Conservation (phyloP, 2,797 vertebrate species). For the Lerista edwardsae region DNA sequence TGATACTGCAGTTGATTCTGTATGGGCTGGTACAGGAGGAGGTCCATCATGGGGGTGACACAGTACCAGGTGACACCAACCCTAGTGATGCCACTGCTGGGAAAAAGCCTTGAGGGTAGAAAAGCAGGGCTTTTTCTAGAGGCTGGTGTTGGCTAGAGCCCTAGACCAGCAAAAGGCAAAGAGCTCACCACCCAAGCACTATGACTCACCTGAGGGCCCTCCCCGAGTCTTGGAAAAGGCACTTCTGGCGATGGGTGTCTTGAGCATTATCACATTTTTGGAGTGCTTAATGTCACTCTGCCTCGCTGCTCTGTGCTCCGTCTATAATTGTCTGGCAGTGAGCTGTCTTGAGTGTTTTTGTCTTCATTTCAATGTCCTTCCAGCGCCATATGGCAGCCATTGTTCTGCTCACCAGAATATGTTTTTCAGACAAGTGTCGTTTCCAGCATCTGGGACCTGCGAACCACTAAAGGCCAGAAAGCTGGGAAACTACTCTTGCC, state of each 20-base stretch:
- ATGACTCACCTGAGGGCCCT: constrained; percentile 3
- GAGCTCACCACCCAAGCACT: background rate
- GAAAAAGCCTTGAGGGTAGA: background rate
- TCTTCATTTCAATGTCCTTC: background rate
- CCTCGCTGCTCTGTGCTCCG: constrained; percentile 13
- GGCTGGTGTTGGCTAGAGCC: background rate
- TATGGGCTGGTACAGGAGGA: too few relatives aligned
- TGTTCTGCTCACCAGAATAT: background rate
- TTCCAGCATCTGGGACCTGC: background rate
- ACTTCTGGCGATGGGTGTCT: constrained; percentile 30
- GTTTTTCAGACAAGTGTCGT: background rate
- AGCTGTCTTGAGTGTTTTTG: background rate
- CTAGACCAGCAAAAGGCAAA: background rate
- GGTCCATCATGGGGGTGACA: too few relatives aligned
- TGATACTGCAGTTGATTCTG: too few relatives aligned
- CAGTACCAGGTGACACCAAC: too few relatives aligned
- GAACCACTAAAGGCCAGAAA: background rate
- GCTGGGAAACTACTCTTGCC: background rate
- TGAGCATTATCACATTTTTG: background rate
- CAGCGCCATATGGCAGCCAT: background rate
- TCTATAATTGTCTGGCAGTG: constrained; percentile 39
- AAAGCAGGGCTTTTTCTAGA: background rate
- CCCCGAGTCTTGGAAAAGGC: background rate
- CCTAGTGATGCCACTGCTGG: too few relatives aligned
- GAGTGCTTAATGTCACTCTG: background rate